phyloP scores from a whole-genome alignment of 2,113 vertebrate species.

The Vulpes ferrilata region DNA sequence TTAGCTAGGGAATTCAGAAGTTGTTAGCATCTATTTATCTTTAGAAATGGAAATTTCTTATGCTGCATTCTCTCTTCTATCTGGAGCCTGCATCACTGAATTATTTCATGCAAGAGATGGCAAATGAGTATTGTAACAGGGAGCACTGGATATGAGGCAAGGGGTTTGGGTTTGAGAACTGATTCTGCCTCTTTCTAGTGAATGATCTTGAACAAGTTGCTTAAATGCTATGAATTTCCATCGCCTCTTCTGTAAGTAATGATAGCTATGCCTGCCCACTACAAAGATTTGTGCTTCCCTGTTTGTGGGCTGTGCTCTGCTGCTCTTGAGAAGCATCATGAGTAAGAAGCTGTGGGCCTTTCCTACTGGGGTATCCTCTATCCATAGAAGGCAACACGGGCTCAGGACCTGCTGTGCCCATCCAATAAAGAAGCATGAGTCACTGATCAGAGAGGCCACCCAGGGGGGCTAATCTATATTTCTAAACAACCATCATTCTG shows the following conservation, averaged over 20 bases:
- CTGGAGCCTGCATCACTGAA: background rate
- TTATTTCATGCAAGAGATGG: background rate
- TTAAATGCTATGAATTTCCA: background rate
- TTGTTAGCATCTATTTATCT: background rate
- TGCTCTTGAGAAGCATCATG: background rate
- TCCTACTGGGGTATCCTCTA: background rate
- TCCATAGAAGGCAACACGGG: background rate
- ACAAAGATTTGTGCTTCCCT: background rate
- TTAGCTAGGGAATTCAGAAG: constrained; percentile 19
- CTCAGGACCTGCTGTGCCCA: background rate
- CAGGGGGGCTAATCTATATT: background rate
- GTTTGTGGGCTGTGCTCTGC: background rate
- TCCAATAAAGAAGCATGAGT: constrained; percentile 29
- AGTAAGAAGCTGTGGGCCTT: background rate
- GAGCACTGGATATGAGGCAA: background rate
- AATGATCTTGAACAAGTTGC: background rate
- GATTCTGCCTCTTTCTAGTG: background rate
- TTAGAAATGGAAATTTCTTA: constrained; percentile 32
- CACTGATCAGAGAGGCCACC: background rate
- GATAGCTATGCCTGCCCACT: background rate
- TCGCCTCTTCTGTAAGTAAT: background rate
- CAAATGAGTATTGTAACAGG: no score
- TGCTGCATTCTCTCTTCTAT: background rate
- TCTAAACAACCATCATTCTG: background rate
- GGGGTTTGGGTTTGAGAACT: background rate